A percentile compares a stretch with the other conserved stretches of the same genome.
Conservation (phyloP, 2,113 vertebrate genomes). For the Polyodon spathula region DNA sequence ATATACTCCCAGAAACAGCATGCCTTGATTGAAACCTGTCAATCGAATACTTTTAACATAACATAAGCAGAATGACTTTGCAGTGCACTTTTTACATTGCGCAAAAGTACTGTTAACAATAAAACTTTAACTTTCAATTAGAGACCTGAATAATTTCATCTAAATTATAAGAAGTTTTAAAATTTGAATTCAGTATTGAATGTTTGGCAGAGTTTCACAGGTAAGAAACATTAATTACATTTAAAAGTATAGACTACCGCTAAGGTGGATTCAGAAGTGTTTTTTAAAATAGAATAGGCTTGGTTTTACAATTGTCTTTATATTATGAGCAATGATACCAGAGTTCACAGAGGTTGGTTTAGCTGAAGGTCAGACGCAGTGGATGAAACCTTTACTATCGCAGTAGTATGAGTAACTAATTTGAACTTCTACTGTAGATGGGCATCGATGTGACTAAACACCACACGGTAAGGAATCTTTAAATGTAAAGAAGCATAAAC, state of each 20-base stretch:
- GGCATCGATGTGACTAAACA: neutral
- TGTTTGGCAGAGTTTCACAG: neutral
- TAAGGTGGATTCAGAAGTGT: constrained; percentile 25
- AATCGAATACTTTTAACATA: no score
- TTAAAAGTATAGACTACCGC: constrained; percentile 7
- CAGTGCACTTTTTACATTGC: no score
- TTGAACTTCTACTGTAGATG: neutral
- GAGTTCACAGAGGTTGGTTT: constrained; percentile 26
- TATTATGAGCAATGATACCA: constrained; percentile 42
- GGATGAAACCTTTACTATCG: neutral
- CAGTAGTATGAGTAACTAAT: neutral
- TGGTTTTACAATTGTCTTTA: constrained; percentile 41
- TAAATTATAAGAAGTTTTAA: no score
- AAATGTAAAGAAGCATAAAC: neutral
- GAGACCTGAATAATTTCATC: no score
- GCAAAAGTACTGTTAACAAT: no score
- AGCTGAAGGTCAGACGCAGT: constrained; percentile 43
- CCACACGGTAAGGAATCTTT: neutral
- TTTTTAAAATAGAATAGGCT: constrained; percentile 52
- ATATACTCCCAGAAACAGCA: no score
- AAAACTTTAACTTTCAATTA: no score
- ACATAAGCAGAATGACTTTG: no score
- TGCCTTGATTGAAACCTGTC: no score
- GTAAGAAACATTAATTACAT: neutral
- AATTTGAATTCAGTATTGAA: no score